A percentile compares a stretch with the other conserved stretches of the same genome.
Conservation (phyloP, 2,113 vertebrate genomes). For the Pipa parva region DNA sequence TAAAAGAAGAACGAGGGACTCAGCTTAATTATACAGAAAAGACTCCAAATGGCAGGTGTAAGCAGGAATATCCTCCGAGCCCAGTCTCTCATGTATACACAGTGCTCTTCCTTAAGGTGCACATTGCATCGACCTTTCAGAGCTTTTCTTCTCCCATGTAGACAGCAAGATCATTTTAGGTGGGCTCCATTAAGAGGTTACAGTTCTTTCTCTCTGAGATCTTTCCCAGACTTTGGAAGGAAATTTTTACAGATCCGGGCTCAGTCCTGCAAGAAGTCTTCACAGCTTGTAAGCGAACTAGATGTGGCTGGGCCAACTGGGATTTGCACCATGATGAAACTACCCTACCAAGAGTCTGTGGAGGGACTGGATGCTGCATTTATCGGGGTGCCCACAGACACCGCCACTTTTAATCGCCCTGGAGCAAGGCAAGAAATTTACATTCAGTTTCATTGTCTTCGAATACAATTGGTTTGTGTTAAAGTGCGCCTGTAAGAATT, state of each 20-base stretch:
- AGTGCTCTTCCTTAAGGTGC: not conserved
- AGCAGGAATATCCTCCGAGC: rapidly evolving
- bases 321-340: slow-evolving; percentile 80
- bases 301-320: slow-evolving; percentile 70
- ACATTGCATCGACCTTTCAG: rapidly evolving
- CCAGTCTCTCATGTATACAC: rapidly evolving
- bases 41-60: not conserved
- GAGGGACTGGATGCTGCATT: slow-evolving; percentile 83
- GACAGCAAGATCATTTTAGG: not conserved
- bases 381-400: slow-evolving; percentile 83
- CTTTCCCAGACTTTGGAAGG: rapidly evolving
- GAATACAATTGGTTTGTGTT: too few relatives aligned
- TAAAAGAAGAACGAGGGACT: slow-evolving; percentile 2
- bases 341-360: slow-evolving; percentile 62
- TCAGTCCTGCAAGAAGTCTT: slow-evolving; percentile 49
- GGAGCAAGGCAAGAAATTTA: slow-evolving; percentile 73
- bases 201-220: rapidly evolving
- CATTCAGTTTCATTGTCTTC: too few relatives aligned
- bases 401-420: slow-evolving; percentile 82
- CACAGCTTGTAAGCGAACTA: slow-evolving; percentile 69
- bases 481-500: too few relatives aligned
- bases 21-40: slow-evolving; percentile 29
- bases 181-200: rapidly evolving
- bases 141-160: not conserved
- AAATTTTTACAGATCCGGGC: rapidly evolving